Evolutionary conservation across 2,888 invertebrate genomes (phyloP), one percentile per base, ranked within the genome.

Genomic region (Callinectes sapidus): DNA sequence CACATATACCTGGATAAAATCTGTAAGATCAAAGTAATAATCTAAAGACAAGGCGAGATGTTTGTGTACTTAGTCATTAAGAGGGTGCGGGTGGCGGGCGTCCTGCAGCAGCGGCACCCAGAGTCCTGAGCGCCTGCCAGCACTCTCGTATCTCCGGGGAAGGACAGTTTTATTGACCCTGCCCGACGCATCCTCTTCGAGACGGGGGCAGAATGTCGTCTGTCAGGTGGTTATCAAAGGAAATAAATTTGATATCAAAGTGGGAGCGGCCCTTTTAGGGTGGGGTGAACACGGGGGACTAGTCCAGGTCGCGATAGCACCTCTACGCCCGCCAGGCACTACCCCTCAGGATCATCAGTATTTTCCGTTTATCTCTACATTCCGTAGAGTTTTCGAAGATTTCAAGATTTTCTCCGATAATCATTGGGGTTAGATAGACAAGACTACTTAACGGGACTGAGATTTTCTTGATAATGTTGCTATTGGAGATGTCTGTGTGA

Each of bases 211-310:
- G 66, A 90, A 48, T 90, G 90, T 90, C 90, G 39, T 28, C 81
- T 81, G 90, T 90, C 90, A 81, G 48, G 16, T 32, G 90, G 32
- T 42, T 90, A 90, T 90, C 90, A 81, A 81, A 71, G 90, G 81
- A 81, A 90, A 90, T 90, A 90, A 90, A 90, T 90, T 90, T 90
- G 90, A 81, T 90, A 90, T 90, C 90, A 81, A 81, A 71, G 71
- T 71, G 71, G 81, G 48, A 48, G 71, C 23, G 88, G 32, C n/a
- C 18, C 13, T 54, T 54, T 54, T 54, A 61, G 55, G 28, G 88
- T 35, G 32, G 55, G 16, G 10, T 55, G 61, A 61, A 14, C 61
- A 55, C 32, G 88, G 28, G 55, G 42, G 35, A 35, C 61, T 35
- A 61, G 16, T 23, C 88, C 88, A 55, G 42, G 61, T 14, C 14